These are phyloP conservation scores for Blera fallax DNA, from an alignment of 2,888 invertebrate species.

Conservation along the genomic window DNA sequence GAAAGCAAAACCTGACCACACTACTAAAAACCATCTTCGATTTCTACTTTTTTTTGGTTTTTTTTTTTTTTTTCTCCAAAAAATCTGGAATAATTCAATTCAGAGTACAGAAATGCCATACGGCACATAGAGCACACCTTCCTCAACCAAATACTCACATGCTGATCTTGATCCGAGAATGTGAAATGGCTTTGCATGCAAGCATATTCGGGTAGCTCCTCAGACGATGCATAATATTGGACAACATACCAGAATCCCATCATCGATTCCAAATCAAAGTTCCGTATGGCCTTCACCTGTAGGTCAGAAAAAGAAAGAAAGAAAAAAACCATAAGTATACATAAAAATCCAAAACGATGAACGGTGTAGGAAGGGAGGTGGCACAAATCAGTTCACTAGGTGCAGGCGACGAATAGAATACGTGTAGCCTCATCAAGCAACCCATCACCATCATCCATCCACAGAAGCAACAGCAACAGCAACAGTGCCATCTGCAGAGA, in stretches of 20 bases:
- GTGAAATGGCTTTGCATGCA: constrained; percentile 88
- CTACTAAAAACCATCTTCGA: constrained; percentile 64
- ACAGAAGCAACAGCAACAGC: background rate
- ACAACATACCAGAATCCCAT: constrained; percentile 93
- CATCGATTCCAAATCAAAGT: constrained; percentile 91
- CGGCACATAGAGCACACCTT: constrained; percentile 17
- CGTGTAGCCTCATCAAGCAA: constrained; percentile 35
- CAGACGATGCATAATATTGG: constrained; percentile 94
- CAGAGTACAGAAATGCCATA: constrained; percentile 42
- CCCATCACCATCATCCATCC: constrained; percentile 2
- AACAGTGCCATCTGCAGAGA: constrained; percentile 35
- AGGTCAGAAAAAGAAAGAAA: constrained; percentile 21
- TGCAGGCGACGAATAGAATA: constrained; percentile 45
- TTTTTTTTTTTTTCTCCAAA: constrained; percentile 32
- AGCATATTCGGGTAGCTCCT: constrained; percentile 91
- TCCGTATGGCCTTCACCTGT: constrained; percentile 88
- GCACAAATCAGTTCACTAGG: constrained; percentile 54
- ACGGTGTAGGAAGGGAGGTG: background rate
- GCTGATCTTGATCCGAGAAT: constrained; percentile 80
- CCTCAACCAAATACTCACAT: constrained; percentile 76
- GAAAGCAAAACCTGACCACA: constrained; percentile 71
- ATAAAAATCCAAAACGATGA: background rate
- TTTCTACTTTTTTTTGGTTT: constrained; percentile 64
- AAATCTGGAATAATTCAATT: constrained; percentile 57
- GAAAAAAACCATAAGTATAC: constrained; percentile 8